A percentile compares a stretch with the other conserved stretches of the same genome.
phyloP scores from a whole-genome alignment of 2,888 invertebrate genomes.

The Bombylius discolor region DNA sequence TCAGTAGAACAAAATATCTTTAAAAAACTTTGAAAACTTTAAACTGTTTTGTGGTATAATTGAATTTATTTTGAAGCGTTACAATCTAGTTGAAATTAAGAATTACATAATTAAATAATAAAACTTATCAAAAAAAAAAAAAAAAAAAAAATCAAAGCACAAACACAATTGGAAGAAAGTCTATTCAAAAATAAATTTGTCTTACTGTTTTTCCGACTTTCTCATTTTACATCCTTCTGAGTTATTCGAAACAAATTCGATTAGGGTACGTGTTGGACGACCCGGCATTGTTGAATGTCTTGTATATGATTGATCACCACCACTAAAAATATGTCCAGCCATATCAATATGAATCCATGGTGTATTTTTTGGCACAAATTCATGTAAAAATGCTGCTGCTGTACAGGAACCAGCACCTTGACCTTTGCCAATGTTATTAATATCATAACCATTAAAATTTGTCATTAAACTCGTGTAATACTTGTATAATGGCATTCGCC shows the following conservation, averaged over 20 bases:
- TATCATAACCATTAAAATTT: slow-evolving; percentile 37
- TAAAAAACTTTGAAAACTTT: too few species aligned
- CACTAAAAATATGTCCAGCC: slow-evolving; percentile 54
- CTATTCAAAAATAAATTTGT: too few species aligned
- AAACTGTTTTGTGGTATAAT: too few species aligned
- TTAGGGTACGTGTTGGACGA: slow-evolving; percentile 52
- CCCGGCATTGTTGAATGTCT: slow-evolving; percentile 50
- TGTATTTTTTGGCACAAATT: slow-evolving; percentile 48
- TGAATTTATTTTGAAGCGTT: too few species aligned
- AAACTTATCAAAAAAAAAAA: too few species aligned
- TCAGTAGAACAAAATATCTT: too few species aligned
- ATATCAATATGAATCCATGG: slow-evolving; percentile 63
- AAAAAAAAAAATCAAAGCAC: too few species aligned
- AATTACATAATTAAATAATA: too few species aligned
- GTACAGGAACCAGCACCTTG: slow-evolving; percentile 55
- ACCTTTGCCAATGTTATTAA: slow-evolving; percentile 50
- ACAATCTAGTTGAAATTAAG: too few species aligned
- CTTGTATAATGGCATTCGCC: slow-evolving; percentile 66
- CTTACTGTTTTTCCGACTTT: too few species aligned
- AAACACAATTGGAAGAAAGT: too few species aligned
- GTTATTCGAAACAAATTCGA: slow-evolving; percentile 43
- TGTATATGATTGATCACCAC: slow-evolving; percentile 23
- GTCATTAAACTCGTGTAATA: slow-evolving; percentile 50
- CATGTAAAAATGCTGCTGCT: slow-evolving; percentile 60
- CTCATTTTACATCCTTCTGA: too few species aligned